Percentiles rank a stretch among this genome's conserved stretches.
Evolutionary conservation across 2,888 invertebrate genomes (phyloP).

Genomic region (Hydrotaea diabolus): DNA sequence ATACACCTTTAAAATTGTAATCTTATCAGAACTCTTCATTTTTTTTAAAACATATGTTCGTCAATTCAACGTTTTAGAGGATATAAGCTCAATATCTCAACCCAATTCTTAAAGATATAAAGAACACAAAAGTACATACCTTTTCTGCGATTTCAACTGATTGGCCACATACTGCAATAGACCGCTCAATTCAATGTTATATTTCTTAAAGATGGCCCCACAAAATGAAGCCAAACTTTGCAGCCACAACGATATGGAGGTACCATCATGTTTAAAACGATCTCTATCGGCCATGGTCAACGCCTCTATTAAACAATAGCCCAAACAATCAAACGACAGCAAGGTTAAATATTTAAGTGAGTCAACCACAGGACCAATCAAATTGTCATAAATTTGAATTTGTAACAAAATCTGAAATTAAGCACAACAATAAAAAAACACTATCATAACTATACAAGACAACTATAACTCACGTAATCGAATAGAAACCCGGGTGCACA

Average conservation of each 20-base stretch:
- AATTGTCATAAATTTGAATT: conserved; percentile 96
- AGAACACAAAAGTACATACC: conserved; percentile 85
- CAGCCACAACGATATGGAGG: conserved; percentile 95
- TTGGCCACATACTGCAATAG: conserved; percentile 98
- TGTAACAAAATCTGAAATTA: conserved; percentile 84
- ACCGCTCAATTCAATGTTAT: conserved; percentile 96
- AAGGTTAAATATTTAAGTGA: conserved; percentile 97
- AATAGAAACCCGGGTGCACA: conserved; percentile 97
- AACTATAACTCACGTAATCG: conserved; percentile 88
- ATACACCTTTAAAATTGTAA: too few relatives aligned
- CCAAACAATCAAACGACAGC: conserved; percentile 96
- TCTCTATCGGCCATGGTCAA: conserved; percentile 89
- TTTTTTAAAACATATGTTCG: too few relatives aligned
- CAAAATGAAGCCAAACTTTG: conserved; percentile 97
- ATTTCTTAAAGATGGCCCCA: conserved; percentile 98
- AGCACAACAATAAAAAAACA: conserved; percentile 26
- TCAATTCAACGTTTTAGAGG: too few relatives aligned
- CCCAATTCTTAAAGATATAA: conserved; percentile 3
- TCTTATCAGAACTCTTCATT: too few relatives aligned
- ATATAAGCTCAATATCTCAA: too few relatives aligned
- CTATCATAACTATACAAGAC: neutral
- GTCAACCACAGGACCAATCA: conserved; percentile 98
- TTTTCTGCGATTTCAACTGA: conserved; percentile 97
- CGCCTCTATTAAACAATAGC: conserved; percentile 97
- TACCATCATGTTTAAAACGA: conserved; percentile 92